Evolutionary conservation across 2,113 vertebrate species (phyloP), one percentile per base, ranked within the genome.

Genomic region (Notarius lentiginosus): DNA sequence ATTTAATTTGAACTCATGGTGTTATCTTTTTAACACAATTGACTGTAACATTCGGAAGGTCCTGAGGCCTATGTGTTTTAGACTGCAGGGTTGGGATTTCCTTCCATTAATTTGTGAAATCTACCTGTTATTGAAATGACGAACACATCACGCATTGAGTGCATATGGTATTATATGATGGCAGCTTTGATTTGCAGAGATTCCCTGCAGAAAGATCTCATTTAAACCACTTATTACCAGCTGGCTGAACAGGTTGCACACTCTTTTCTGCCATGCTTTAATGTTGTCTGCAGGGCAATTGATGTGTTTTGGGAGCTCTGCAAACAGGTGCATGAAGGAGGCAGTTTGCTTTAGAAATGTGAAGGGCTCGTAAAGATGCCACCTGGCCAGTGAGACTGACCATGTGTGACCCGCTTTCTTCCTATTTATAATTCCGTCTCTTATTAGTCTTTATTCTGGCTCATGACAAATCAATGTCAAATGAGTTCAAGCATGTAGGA

Each of bases 231-330:
- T 15, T 22, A 60, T 10, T 82, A 86, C 61, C 90, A 92, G 90
- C 81, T 88, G 87, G 82, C 75, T 85, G 27, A 61, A 86, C 91
- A 92, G 92, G 90, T 92, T 90, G 90, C 84, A 15, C 61, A 79
- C 53, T 30, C 66, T 5, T 14, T 30, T 1, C 72, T 70, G 9
- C 14, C 7, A 8, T n/a, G 47, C 51, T 47, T 86, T 63, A 66
- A 56, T 75, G 68, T 79, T 87, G 89, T 89, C 86, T 90, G 73
- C 87, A 89, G 70, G 34, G 83, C 27, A 63, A 12, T 8, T 77
- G 81, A 83, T 88, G 88, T 84, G n/a, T 5, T 56, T 55, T 63
- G 41, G 86, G 84, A 91, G 84, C 66, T 86, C 49, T 56, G 60
- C 66, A 80, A 83, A 91, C 90, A 92, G 89, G 91, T 90, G 89